Percentiles rank a stretch among this genome's conserved stretches.
Evolutionary conservation across 2,888 invertebrate species (phyloP).

Genomic region (Sericinus montela): DNA sequence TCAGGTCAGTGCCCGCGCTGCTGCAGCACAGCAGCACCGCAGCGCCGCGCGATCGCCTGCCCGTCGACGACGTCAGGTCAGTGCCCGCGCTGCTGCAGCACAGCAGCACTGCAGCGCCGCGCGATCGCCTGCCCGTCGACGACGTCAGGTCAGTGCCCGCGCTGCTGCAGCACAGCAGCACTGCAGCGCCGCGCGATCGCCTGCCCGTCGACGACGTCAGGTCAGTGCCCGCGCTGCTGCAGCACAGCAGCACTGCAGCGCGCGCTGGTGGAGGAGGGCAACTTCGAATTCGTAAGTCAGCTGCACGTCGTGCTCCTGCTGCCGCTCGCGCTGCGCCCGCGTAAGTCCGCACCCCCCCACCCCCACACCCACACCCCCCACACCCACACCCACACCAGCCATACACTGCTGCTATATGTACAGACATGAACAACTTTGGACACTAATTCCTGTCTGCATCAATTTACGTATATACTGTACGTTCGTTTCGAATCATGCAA

Average conservation of each 20-base stretch:
- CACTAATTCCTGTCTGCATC: too few relatives aligned
- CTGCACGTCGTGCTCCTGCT: constrained; percentile 68
- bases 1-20: constrained; percentile 64
- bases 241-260: constrained; percentile 34
- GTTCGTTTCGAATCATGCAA: too few relatives aligned
- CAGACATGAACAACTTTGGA: too few relatives aligned
- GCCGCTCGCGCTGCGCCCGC: constrained; percentile 37
- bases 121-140: constrained; percentile 23
- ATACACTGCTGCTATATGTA: too few relatives aligned
- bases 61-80: constrained; percentile 15
- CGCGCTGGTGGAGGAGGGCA: constrained; percentile 63
- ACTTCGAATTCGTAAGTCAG: constrained; percentile 77
- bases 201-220: background rate
- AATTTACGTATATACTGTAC: too few relatives aligned
- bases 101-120: constrained; percentile 43
- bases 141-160: constrained; percentile 8
- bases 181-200: background rate
- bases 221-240: constrained; percentile 21
- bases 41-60: constrained; percentile 28
- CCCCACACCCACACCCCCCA: constrained; percentile 18
- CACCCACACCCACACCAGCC: background rate
- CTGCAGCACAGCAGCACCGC: constrained; percentile 50
- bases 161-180: too few relatives aligned
- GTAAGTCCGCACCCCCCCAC: constrained; percentile 35
- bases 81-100: constrained; percentile 77